phyloP scores from a whole-genome alignment of 1,140 invertebrate genomes.

The Megalonaias nervosa region DNA sequence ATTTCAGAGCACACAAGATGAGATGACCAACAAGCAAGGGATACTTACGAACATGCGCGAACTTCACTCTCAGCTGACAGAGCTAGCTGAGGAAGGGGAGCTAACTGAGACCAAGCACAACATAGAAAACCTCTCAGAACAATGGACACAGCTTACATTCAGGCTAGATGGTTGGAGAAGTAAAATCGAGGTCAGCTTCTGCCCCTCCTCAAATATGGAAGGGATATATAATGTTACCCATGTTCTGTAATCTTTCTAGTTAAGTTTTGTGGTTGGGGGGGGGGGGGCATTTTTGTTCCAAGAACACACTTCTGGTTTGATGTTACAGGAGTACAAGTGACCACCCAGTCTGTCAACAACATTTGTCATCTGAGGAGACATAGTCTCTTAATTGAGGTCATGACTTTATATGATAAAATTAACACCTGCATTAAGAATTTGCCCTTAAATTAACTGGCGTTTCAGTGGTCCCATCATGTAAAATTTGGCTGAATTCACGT shows the following conservation, averaged over 20 bases:
- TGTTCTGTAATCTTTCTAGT: background rate
- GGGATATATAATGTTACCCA: background rate
- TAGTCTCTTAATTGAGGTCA: no score
- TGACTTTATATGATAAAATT: no score
- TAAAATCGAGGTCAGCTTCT: conserved; percentile 41
- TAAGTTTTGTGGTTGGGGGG: background rate
- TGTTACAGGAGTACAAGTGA: background rate
- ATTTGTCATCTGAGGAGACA: no score
- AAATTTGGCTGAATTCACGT: no score
- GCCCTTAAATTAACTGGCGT: no score
- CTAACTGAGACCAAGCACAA: conserved; percentile 50
- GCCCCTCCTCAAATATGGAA: no score
- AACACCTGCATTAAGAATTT: no score
- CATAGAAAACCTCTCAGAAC: conserved; percentile 49
- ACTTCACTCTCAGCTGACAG: conserved; percentile 68
- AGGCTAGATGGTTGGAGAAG: conserved; percentile 49
- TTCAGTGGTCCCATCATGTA: no score
- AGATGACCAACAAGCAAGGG: conserved; percentile 78
- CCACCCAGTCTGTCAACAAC: background rate
- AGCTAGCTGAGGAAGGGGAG: conserved; percentile 71
- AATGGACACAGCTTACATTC: conserved; percentile 50
- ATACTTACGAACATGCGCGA: conserved; percentile 77
- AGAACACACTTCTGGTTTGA: no score
- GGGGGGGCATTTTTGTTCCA: background rate
- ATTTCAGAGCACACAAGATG: conserved; percentile 74